Evolutionary conservation across 1,140 invertebrate species (phyloP).

Genomic region (Gerris buenoi): DNA sequence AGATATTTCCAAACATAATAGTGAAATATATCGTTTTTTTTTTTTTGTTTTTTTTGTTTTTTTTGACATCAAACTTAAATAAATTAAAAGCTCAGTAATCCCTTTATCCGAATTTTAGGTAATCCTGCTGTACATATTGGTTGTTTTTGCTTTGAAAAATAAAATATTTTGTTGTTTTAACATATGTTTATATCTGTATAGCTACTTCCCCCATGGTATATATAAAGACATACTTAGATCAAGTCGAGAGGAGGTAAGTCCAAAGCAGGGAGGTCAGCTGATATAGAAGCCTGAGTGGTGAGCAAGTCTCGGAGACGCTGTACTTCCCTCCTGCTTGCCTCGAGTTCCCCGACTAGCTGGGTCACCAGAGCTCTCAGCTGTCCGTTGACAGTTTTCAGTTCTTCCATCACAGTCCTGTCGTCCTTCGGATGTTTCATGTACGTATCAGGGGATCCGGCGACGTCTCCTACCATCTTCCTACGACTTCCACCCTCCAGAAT

Average conservation of each 20-base stretch:
- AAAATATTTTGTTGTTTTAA: no score
- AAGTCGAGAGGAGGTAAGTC: constrained; percentile 39
- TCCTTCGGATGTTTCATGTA: constrained; percentile 37
- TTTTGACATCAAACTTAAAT: no score
- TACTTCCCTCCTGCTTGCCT: constrained; percentile 40
- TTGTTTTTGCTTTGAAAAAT: no score
- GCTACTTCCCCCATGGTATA: no score
- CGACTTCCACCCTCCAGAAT: constrained; percentile 23
- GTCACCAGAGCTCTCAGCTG: constrained; percentile 31
- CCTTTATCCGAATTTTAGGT: no score
- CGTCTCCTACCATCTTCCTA: background rate
- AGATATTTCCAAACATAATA: no score
- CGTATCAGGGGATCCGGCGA: constrained; percentile 8
- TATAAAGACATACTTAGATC: constrained; percentile 2
- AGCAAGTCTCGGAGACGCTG: constrained; percentile 35
- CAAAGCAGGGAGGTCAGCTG: constrained; percentile 37
- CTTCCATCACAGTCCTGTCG: constrained; percentile 40
- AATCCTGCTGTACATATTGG: no score
- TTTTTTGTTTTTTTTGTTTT: no score
- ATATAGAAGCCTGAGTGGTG: constrained; percentile 31
- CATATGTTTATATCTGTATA: no score
- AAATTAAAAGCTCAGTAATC: no score
- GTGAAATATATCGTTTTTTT: no score
- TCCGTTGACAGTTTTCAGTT: constrained; percentile 29
- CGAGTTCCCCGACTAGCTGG: constrained; percentile 40